phyloP scores from a whole-genome alignment of 2,797 vertebrate species.

The Melanotaenia nigrans region DNA sequence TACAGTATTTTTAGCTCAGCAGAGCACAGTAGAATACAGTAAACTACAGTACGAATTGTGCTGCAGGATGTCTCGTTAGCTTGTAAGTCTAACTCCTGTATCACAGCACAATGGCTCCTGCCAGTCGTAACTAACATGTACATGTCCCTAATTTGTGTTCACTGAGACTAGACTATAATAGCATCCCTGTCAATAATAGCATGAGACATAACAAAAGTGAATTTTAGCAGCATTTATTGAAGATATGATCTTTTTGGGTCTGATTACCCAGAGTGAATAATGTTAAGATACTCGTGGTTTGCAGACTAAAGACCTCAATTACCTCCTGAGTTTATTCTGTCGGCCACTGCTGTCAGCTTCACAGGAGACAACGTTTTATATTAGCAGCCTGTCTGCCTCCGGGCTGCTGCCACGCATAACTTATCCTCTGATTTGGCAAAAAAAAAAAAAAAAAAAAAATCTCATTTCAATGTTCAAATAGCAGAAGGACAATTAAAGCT shows the following conservation, averaged over 20 bases:
- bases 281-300: conserved; percentile 36
- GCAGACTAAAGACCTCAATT: conserved; percentile 67
- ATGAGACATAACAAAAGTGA: conserved; percentile 2
- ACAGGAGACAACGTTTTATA: conserved; percentile 48
- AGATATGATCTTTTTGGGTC: conserved; percentile 50
- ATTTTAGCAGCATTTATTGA: not conserved
- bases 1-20: not conserved
- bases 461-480: conserved; percentile 54
- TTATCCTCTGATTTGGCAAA: conserved; percentile 21
- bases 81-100: conserved; percentile 56
- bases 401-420: conserved; percentile 53
- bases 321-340: conserved; percentile 52
- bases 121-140: conserved; percentile 59
- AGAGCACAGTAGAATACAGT: not conserved
- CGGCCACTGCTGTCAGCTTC: conserved; percentile 38
- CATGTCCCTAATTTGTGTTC: conserved; percentile 57
- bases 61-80: conserved; percentile 43
- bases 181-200: not conserved
- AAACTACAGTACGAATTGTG: not conserved
- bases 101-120: conserved; percentile 46
- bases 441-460: conserved; percentile 34
- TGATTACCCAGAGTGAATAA: conserved; percentile 42
- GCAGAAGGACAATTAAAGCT: conserved; percentile 8
- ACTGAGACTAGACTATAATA: conserved; percentile 31
- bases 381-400: conserved; percentile 56